Base-by-base conservation (phyloP, 2,797 vertebrate genomes). In the Coregonus sp. region DNA sequence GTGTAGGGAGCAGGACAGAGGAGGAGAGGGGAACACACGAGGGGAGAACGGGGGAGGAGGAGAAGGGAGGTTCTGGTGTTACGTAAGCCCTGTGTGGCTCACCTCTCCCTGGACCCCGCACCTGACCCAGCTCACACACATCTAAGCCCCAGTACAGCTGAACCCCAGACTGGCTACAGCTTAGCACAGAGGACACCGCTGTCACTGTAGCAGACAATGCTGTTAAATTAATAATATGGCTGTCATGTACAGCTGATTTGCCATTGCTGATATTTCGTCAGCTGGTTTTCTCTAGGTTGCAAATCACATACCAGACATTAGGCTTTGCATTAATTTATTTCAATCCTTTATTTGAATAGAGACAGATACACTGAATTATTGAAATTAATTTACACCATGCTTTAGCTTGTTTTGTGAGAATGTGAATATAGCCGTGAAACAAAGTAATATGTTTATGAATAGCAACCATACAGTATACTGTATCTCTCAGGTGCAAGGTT, bases 1-100 rank as follows among this genome's bases (percentile, higher is more conserved):
- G 84, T 70, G 20, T 15, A n/a, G n/a, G 52, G 52, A 6, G n/a
- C 16, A 20, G 16, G 2, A n/a, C 7, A 59, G 16, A 56, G 52
- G 52, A n/a, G n/a, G n/a, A 59, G 2, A n/a, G 6, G n/a, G 56
- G 31, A 29, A 29, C 63, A 2, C 70, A 75, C 11, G 37, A 25
- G 25, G 25, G 25, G 25, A 25, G 25, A 25, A 25, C 25, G 25
- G 25, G 56, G 40, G 25, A 16, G 72, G 75, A 84, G 78, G 84
- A 72, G 59, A 70, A 56, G 9, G 74, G 79, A 71, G 75, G n/a
- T 72, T 72, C 25, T 18, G 35, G 40, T 71, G 11, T 93, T 93
- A 91, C 81, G 87, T 87, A 90, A 93, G 79, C 82, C 11, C 68
- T 81, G 72, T 74, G 25, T 14, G 76, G 65, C 70, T 73, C n/a